These are phyloP conservation scores for Triplophysa dalaica DNA, from an alignment of 2,113 vertebrate genomes.

Conservation along the genomic window DNA sequence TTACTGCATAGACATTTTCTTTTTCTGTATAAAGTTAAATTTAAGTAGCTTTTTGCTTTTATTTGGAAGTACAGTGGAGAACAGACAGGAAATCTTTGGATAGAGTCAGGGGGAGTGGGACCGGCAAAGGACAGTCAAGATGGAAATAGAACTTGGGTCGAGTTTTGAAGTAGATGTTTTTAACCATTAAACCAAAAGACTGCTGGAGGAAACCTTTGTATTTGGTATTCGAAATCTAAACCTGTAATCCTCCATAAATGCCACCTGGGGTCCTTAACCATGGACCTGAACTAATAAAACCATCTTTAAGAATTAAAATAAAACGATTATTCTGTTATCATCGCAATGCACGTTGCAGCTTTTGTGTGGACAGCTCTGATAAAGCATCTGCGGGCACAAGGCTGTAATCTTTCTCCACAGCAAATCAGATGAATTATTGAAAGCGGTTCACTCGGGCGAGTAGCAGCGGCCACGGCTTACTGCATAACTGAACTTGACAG, in stretches of 20 bases:
- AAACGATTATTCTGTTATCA: slow-evolving; percentile 1
- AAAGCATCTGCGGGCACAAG: slow-evolving; percentile 28
- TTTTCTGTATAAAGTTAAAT: no score
- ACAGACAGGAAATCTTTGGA: no score
- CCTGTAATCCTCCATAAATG: not conserved
- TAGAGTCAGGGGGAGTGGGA: no score
- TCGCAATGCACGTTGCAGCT: not conserved
- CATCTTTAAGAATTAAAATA: not conserved
- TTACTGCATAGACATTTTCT: no score
- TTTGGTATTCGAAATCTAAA: not conserved
- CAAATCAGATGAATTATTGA: slow-evolving; percentile 55
- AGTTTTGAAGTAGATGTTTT: no score
- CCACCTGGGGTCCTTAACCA: not conserved
- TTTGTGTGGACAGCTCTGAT: not conserved
- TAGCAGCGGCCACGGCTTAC: slow-evolving; percentile 29
- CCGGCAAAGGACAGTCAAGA: no score
- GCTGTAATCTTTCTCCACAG: slow-evolving; percentile 12
- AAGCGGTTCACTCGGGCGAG: slow-evolving; percentile 38
- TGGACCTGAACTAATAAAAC: not conserved
- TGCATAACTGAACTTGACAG: slow-evolving; percentile 31
- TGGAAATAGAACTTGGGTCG: no score
- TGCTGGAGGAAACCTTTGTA: no score
- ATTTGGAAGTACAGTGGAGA: no score
- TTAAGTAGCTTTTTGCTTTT: no score
- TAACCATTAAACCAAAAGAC: no score